These are phyloP conservation scores for Trachythela sp. DNA, from an alignment of 64 coral and sea anemone species.

Conservation along the genomic window DNA sequence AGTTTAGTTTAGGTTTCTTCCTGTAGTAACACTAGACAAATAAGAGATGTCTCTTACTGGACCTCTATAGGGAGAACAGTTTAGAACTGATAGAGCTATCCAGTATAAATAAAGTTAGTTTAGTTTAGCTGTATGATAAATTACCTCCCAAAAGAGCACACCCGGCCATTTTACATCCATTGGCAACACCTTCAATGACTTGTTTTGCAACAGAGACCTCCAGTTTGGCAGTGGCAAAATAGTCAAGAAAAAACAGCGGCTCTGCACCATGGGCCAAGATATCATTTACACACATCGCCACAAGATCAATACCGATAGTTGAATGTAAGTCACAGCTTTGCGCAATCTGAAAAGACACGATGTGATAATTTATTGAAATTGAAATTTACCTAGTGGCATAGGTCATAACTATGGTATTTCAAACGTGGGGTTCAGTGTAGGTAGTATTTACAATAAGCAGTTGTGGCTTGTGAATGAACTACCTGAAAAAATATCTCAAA, in stretches of 20 bases:
- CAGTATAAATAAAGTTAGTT: too few species aligned
- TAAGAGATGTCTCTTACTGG: too few species aligned
- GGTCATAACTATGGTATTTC: background rate
- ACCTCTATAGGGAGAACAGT: too few species aligned
- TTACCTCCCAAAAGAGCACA: conserved; percentile 92
- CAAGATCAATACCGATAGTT: conserved; percentile 80
- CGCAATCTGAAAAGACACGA: conserved; percentile 47
- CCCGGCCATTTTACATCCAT: conserved; percentile 70
- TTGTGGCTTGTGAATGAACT: too few species aligned
- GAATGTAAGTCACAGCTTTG: conserved; percentile 58
- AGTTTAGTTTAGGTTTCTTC: too few species aligned
- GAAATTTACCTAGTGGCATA: too few species aligned
- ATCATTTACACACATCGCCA: conserved; percentile 96
- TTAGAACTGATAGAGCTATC: background rate
- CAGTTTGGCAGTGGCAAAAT: conserved; percentile 71
- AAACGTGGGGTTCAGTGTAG: too few species aligned
- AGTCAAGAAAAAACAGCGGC: conserved; percentile 83
- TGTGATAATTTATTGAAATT: background rate
- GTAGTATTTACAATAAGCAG: too few species aligned
- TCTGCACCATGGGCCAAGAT: conserved; percentile 91
- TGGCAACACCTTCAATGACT: conserved; percentile 42
- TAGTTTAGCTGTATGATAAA: too few species aligned
- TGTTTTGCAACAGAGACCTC: conserved; percentile 51
- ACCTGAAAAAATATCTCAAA: too few species aligned
- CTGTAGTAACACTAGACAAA: too few species aligned